These are phyloP conservation scores for Rutpela maculata DNA, from an alignment of 2,888 invertebrate species.

Conservation along the genomic window DNA sequence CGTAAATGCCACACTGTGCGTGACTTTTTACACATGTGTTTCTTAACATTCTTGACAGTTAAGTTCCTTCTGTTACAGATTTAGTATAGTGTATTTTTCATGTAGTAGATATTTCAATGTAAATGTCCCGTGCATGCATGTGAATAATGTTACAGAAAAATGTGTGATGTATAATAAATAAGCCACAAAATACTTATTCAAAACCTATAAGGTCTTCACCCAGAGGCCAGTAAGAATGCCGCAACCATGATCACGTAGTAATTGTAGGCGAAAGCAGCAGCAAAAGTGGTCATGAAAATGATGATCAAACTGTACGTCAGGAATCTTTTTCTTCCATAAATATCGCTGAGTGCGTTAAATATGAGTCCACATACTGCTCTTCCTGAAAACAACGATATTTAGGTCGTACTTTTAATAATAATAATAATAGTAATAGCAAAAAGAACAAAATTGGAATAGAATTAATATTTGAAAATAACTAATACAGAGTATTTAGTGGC, in stretches of 20 bases:
- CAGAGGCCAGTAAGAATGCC: conserved; percentile 71
- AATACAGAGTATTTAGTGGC: no score
- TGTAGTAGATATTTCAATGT: no score
- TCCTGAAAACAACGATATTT: conserved; percentile 62
- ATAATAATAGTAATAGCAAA: no score
- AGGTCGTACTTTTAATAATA: background rate
- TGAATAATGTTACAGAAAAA: background rate
- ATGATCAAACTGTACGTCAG: conserved; percentile 69
- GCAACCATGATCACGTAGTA: conserved; percentile 68
- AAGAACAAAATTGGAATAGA: no score
- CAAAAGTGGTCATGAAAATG: conserved; percentile 70
- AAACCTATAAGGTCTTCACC: conserved; percentile 65
- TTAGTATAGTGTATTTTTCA: no score
- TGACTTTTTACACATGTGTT: no score
- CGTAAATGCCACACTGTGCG: no score
- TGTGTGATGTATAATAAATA: conserved; percentile 5
- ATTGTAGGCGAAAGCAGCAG: conserved; percentile 71
- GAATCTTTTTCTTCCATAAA: conserved; percentile 70
- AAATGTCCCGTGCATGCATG: background rate
- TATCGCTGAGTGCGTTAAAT: conserved; percentile 69
- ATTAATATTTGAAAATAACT: no score
- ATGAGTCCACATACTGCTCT: conserved; percentile 69
- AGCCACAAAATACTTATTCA: conserved; percentile 29
- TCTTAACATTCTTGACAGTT: no score
- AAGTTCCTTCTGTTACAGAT: no score